Evolutionary conservation across 2,888 invertebrate genomes (phyloP).

Genomic region (Melitaea athalia): DNA sequence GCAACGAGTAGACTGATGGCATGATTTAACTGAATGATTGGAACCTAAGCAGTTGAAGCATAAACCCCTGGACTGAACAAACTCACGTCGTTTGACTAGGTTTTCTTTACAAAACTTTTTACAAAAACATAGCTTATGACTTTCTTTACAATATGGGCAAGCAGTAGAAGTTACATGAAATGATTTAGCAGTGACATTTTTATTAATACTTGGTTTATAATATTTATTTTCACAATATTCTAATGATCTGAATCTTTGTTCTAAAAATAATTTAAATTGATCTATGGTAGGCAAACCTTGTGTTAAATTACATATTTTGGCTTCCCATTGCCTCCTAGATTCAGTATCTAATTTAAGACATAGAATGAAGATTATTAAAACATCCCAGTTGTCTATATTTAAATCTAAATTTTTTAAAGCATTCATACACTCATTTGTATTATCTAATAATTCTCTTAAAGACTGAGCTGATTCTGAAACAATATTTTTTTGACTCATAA

Average conservation of each 20-base stretch:
- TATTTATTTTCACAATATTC: slow-evolving; percentile 26
- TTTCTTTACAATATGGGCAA: slow-evolving; percentile 41
- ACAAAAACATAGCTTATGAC: slow-evolving; percentile 40
- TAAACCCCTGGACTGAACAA: slow-evolving; percentile 37
- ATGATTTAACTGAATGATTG: slow-evolving; percentile 39
- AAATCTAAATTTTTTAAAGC: slow-evolving; percentile 34
- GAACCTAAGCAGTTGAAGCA: slow-evolving; percentile 43
- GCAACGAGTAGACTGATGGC: slow-evolving; percentile 27
- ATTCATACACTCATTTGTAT: slow-evolving; percentile 38
- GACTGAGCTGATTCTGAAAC: slow-evolving; percentile 32
- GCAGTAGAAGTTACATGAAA: slow-evolving; percentile 8
- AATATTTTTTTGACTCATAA: slow-evolving; percentile 23
- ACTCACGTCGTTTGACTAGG: slow-evolving; percentile 30
- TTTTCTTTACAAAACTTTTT: slow-evolving; percentile 37
- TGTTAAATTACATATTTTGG: slow-evolving; percentile 22
- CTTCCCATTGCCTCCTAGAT: slow-evolving; percentile 40
- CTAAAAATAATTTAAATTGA: slow-evolving; percentile 39
- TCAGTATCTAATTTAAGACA: slow-evolving; percentile 37
- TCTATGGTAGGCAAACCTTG: slow-evolving; percentile 40
- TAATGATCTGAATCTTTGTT: slow-evolving; percentile 37
- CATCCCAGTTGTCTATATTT: slow-evolving; percentile 38
- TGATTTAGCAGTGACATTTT: slow-evolving; percentile 4
- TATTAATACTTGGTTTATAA: neutral
- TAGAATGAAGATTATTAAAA: slow-evolving; percentile 38
- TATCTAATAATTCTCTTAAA: slow-evolving; percentile 25